Conservation (phyloP, 2,888 invertebrate genomes). For the Metellina segmentata region DNA sequence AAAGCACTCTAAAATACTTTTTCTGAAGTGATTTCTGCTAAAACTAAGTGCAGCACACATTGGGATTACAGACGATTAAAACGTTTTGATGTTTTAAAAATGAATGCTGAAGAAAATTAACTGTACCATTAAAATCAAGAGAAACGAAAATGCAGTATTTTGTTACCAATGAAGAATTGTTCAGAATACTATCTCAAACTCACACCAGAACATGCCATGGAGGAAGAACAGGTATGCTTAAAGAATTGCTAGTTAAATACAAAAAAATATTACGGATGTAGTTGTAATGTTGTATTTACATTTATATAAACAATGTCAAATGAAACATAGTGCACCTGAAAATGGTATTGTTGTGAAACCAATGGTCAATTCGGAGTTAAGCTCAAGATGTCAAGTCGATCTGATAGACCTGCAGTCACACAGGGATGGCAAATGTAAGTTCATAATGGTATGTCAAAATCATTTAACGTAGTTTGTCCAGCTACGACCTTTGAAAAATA, state of each 20-base stretch:
- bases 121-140: not conserved
- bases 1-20: no score
- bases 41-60: no score
- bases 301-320: slow-evolving; percentile 48
- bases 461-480: no score
- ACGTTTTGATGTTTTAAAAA: no score
- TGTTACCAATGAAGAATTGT: slow-evolving; percentile 48
- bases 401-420: no score
- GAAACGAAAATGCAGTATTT: slow-evolving; percentile 29
- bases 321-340: no score
- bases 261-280: slow-evolving; percentile 45
- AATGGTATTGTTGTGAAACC: slow-evolving; percentile 57
- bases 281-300: slow-evolving; percentile 47
- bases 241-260: slow-evolving; percentile 51
- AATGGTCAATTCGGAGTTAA: slow-evolving; percentile 54
- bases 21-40: no score
- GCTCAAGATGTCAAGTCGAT: slow-evolving; percentile 40
- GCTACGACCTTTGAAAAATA: no score
- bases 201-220: slow-evolving; percentile 51
- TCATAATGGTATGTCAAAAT: no score
- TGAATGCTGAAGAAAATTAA: no score
- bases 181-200: slow-evolving; percentile 44
- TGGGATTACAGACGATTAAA: no score
- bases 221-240: slow-evolving; percentile 54
- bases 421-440: no score